Base-by-base conservation (phyloP, 2,888 invertebrate genomes). In the Pseudococcus jackbeardsleyi region DNA sequence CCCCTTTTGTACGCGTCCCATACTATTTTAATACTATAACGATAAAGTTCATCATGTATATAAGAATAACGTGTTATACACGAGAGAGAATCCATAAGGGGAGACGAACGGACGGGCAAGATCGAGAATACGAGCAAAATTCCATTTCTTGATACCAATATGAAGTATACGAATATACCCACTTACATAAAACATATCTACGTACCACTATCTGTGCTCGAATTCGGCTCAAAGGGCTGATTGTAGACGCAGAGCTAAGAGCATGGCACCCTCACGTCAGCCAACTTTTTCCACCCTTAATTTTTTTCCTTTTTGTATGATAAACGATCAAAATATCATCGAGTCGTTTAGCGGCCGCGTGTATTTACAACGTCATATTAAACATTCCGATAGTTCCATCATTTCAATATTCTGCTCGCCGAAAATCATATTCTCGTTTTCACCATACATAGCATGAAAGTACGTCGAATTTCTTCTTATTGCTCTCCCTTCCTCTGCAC, bases 301-400 rank as follows among this genome's bases (percentile, higher is more conserved):
- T 33, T 33, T 33, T 33, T 33, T 33, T 33, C 3, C 26, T 3
- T 82, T 50, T 39, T 54, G 6, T 50, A 59, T 85, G 59, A 85
- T 85, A 85, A 85, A 85, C 59, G 59, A 85, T 85, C 85, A 85
- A 85, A 85, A 85, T 85, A 85, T 85, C 85, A 54, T 85, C 59
- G 85, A 54, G 85, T 85, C 85, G 85, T 85, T 85, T 59, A 59
- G 26, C 39, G n/a, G 54, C 59, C 46, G 59, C 59, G 59, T 50
- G 85, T 59, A 79, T 79, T 79, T 79, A 85, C 85, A 85, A 85
- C 85, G 85, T 85, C 85, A 85, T 85, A 85, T 85, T 85, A 85
- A 85, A 85, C 85, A 85, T 85, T 85, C 85, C 85, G 59, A 54
- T 54, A 59, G 59, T 59, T 85, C 54, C 59, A 85, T 54, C 54